phyloP scores from a whole-genome alignment of 2,797 vertebrate genomes.

The Trachurus trachurus region DNA sequence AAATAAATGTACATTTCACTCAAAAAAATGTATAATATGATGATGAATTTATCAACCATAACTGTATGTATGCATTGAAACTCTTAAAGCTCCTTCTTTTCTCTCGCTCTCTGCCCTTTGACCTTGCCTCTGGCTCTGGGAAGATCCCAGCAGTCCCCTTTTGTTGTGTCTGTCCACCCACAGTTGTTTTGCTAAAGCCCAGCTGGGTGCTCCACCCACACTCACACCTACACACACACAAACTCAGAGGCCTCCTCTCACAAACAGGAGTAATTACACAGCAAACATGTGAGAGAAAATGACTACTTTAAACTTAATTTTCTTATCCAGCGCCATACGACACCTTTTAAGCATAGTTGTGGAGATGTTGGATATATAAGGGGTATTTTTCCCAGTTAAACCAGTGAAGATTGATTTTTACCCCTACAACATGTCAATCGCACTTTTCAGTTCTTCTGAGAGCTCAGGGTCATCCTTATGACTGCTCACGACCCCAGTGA shows the following conservation, averaged over 20 bases:
- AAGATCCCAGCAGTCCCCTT: slow-evolving; percentile 18
- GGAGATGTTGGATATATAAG: background rate
- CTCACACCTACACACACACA: slow-evolving; percentile 1
- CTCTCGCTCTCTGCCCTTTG: slow-evolving; percentile 10
- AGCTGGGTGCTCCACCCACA: slow-evolving; percentile 39
- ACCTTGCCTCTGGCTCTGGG: slow-evolving; percentile 12
- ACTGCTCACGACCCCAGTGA: slow-evolving; percentile 26
- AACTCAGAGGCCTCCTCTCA: slow-evolving; percentile 9
- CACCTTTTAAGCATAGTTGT: background rate
- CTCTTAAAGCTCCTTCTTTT: background rate
- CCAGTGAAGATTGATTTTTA: background rate
- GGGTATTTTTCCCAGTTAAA: background rate
- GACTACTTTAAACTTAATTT: background rate
- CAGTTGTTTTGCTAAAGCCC: slow-evolving; percentile 57
- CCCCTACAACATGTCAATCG: background rate
- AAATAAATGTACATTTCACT: background rate
- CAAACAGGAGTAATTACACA: slow-evolving; percentile 2
- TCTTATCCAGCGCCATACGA: background rate
- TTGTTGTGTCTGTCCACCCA: slow-evolving; percentile 16
- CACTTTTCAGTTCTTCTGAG: background rate
- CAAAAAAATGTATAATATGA: background rate
- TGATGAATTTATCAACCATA: background rate
- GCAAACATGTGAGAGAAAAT: no score
- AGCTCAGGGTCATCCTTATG: slow-evolving; percentile 37
- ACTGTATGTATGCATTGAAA: background rate